Conservation (phyloP, 2,113 vertebrate species). For the Bos indicus region DNA sequence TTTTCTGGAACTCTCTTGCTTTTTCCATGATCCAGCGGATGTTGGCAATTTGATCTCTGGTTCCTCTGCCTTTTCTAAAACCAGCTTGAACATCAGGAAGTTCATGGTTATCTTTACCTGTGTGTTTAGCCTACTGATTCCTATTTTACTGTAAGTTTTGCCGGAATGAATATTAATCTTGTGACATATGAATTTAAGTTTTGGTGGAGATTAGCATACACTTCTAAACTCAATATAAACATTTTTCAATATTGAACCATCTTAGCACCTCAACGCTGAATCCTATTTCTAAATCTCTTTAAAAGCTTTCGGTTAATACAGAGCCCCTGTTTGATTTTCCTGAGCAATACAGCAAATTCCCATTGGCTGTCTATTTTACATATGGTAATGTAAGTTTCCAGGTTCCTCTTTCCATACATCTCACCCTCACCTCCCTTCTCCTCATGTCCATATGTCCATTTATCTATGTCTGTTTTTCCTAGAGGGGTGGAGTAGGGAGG, state of each 20-base stretch:
- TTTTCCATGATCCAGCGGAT: too few relatives aligned
- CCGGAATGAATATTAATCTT: neutral
- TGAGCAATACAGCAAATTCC: neutral
- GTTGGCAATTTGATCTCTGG: too few relatives aligned
- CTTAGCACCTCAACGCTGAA: neutral
- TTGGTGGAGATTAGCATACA: neutral
- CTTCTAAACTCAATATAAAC: neutral
- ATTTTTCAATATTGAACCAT: constrained; percentile 3
- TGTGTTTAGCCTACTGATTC: neutral
- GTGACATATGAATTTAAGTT: neutral
- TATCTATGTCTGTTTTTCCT: neutral
- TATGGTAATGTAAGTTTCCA: neutral
- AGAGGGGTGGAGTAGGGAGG: neutral
- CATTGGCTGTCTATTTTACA: accelerated
- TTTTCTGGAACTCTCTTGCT: too few relatives aligned
- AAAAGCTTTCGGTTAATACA: neutral
- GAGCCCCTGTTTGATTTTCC: neutral
- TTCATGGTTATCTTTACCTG: neutral
- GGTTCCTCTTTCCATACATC: neutral
- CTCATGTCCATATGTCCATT: neutral
- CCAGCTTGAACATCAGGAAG: too few relatives aligned
- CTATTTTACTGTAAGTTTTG: neutral
- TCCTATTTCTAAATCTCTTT: neutral
- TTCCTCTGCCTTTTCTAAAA: too few relatives aligned
- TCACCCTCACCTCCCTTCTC: neutral